These are phyloP conservation scores for Podarcis muralis DNA, from an alignment of 2,113 vertebrate genomes.

Conservation along the genomic window DNA sequence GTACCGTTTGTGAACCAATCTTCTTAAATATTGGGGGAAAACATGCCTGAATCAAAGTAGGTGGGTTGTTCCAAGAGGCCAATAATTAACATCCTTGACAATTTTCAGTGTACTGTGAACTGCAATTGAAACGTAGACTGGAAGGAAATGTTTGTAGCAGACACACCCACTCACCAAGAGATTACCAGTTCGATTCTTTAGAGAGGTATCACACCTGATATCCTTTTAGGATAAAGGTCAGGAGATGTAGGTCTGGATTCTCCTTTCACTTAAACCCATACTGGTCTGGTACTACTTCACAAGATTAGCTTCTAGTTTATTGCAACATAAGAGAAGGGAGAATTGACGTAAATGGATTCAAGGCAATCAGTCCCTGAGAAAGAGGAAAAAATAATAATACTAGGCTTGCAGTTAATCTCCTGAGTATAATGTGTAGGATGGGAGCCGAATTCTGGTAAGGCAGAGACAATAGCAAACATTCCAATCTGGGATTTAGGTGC, in stretches of 20 bases:
- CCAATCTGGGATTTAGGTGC: neutral
- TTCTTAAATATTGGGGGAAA: conserved; percentile 68
- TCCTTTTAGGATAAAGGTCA: conserved; percentile 68
- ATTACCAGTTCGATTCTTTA: conserved; percentile 70
- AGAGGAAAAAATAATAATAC: conserved; percentile 7
- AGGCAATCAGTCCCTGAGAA: neutral
- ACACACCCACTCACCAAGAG: conserved; percentile 70
- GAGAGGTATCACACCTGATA: conserved; percentile 64
- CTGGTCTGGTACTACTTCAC: conserved; percentile 45
- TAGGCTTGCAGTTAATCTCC: neutral
- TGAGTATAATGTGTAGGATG: neutral
- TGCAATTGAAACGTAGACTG: conserved; percentile 75
- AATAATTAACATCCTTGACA: conserved; percentile 76
- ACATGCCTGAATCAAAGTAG: conserved; percentile 67
- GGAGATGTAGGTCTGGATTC: conserved; percentile 30
- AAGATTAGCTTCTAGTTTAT: neutral
- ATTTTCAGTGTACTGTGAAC: conserved; percentile 77
- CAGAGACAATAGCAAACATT: conserved; percentile 29
- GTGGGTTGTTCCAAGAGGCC: conserved; percentile 72
- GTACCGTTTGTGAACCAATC: conserved; percentile 68
- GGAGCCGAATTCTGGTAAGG: neutral
- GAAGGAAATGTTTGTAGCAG: conserved; percentile 74
- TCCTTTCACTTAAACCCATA: conserved; percentile 32
- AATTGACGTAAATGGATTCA: conserved; percentile 10
- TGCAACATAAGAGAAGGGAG: conserved; percentile 42